Evolutionary conservation across 2,797 vertebrate species (phyloP).

Genomic region (Lateolabrax maculatus): DNA sequence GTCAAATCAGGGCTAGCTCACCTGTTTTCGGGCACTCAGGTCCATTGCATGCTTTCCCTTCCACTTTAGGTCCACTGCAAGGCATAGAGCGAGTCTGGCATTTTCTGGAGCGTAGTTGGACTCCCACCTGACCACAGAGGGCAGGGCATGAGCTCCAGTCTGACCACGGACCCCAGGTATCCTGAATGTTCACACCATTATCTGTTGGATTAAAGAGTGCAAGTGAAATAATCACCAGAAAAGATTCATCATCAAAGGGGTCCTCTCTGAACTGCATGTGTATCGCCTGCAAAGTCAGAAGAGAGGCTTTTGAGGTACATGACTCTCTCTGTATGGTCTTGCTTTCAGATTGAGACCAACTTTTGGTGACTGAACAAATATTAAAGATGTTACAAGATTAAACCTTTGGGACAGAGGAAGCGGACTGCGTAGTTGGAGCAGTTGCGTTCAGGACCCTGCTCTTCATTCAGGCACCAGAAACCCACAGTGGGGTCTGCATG

Average conservation of each 20-base stretch:
- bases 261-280: background rate
- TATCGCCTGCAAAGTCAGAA: background rate
- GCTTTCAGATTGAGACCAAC: background rate
- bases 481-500: conserved; percentile 88
- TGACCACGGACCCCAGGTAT: conserved; percentile 91
- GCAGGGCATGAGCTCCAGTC: conserved; percentile 92
- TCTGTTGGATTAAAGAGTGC: conserved; percentile 45
- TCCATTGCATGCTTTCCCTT: conserved; percentile 89
- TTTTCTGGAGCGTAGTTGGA: conserved; percentile 90
- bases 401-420: conserved; percentile 90
- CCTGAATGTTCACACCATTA: conserved; percentile 62
- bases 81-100: conserved; percentile 84
- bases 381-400: background rate
- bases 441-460: conserved; percentile 88
- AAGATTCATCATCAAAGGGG: background rate
- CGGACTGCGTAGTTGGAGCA: conserved; percentile 95
- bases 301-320: background rate
- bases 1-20: conserved; percentile 25
- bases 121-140: conserved; percentile 88
- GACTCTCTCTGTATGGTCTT: background rate
- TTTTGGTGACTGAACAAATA: background rate
- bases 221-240: background rate
- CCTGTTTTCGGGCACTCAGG: conserved; percentile 86
- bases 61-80: conserved; percentile 89
- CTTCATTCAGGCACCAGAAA: conserved; percentile 93